Evolutionary conservation across 2,888 invertebrate species (phyloP).

Genomic region (Mylabris sibirica): DNA sequence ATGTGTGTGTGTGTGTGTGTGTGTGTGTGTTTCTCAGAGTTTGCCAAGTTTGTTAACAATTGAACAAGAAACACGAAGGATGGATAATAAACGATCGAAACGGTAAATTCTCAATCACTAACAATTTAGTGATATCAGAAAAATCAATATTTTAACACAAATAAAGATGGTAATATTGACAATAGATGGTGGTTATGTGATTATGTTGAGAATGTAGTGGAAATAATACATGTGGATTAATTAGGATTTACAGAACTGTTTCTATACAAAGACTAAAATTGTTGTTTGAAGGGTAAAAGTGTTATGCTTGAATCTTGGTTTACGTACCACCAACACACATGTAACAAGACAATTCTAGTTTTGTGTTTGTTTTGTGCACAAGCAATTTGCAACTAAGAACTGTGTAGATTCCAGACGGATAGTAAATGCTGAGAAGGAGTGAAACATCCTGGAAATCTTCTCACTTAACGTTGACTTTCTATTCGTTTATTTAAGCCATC

Average conservation of each 20-base stretch:
- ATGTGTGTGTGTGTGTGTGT: too few species aligned
- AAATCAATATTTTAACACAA: too few species aligned
- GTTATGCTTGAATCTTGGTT: background rate
- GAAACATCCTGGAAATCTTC: background rate
- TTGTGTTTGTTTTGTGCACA: background rate
- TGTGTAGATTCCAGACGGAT: background rate
- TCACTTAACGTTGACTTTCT: background rate
- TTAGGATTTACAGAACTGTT: background rate
- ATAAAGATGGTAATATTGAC: too few species aligned
- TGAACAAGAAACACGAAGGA: background rate
- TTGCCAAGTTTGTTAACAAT: conserved; percentile 9
- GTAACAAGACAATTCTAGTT: background rate
- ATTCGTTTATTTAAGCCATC: background rate
- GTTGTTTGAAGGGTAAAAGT: conserved; percentile 9
- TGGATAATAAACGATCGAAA: background rate
- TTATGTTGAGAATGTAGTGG: background rate
- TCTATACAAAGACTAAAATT: background rate
- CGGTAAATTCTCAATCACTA: background rate
- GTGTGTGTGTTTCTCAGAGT: background rate
- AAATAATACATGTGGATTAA: conserved; percentile 5
- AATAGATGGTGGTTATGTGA: background rate
- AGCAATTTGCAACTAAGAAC: background rate
- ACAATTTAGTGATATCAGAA: background rate
- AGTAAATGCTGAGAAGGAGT: background rate
- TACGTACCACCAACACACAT: background rate